Percentiles rank a stretch among this genome's conserved stretches.
Conservation (phyloP, 2,797 vertebrate species). For the Phoebastria nigripes region DNA sequence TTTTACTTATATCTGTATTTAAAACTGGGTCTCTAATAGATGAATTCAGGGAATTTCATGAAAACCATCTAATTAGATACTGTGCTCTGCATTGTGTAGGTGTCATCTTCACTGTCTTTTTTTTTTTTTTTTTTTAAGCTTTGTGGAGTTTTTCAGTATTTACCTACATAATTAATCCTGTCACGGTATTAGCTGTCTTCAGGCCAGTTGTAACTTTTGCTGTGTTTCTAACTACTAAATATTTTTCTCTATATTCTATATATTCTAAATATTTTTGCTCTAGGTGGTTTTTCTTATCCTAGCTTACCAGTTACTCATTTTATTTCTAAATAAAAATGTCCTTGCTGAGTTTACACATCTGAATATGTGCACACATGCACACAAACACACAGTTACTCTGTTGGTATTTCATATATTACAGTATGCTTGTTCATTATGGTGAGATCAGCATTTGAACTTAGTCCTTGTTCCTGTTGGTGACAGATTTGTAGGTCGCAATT, state of each 20-base stretch:
- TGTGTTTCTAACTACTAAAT: background rate
- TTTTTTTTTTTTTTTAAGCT: background rate
- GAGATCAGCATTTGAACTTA: background rate
- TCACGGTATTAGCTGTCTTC: background rate
- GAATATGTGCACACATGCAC: rapidly evolving
- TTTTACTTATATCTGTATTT: background rate
- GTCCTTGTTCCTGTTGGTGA: background rate
- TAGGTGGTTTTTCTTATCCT: background rate
- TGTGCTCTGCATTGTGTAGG: background rate
- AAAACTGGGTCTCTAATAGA: background rate
- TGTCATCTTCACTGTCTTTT: background rate
- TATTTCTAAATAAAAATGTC: background rate
- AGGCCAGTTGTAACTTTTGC: background rate
- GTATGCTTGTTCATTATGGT: background rate
- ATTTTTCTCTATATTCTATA: background rate
- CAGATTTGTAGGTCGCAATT: background rate
- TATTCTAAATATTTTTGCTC: background rate
- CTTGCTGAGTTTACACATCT: background rate
- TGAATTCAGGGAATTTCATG: background rate
- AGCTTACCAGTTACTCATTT: background rate
- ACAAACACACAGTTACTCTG: background rate
- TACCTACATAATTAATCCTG: background rate
- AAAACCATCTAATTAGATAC: background rate
- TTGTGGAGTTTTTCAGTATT: background rate
- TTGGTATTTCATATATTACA: background rate